Base-by-base conservation (phyloP, 2,888 invertebrate species). In the Pyrocoelia pectoralis region DNA sequence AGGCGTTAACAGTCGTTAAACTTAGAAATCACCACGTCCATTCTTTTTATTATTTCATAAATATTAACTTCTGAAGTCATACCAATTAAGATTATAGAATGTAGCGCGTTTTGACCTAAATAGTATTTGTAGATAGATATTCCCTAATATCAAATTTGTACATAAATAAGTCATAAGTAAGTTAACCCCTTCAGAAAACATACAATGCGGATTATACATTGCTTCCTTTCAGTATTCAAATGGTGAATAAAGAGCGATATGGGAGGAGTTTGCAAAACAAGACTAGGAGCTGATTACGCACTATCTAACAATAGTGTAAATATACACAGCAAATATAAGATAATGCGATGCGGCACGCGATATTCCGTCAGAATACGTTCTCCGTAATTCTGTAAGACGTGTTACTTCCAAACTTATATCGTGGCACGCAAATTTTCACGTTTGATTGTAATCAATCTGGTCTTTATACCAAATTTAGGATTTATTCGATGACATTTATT, bases 331-430 rank as follows among this genome's bases (percentile, higher is more conserved):
- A 70, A 72, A 72, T 69, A 70, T 63, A 54, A 66, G 71, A 65
- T 73, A 73, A 73, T 73, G 71, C 53, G 71, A 72, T 71, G 66
- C 67, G 63, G 68, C 73, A 73, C 73, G 73, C 73, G 71, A 72
- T 73, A 73, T 71, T 68, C 68, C 61, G 53, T 67, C 59, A 69
- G 71, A 71, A 73, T 58, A 63, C 57, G 41, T 49, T 48, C 43
- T 41, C 57, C 58, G 54, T 63, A 63, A 63, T 63, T 63, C 57
- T 24, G 40, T 28, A 57, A 63, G 63, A 63, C 57, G 53, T 58
- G 54, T 58, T 54, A 57, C 62, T 57, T 56, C 18, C 52, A 29
- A 53, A 46, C 43, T 62, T 49, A 29, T 28, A 57, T 48, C 48
- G 18, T 46, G 46, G 41, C 63, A 54, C 58, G 54, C 53, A 48